These are phyloP conservation scores for Adrianichthys oophorus DNA, from an alignment of 2,797 vertebrate species.

Conservation along the genomic window DNA sequence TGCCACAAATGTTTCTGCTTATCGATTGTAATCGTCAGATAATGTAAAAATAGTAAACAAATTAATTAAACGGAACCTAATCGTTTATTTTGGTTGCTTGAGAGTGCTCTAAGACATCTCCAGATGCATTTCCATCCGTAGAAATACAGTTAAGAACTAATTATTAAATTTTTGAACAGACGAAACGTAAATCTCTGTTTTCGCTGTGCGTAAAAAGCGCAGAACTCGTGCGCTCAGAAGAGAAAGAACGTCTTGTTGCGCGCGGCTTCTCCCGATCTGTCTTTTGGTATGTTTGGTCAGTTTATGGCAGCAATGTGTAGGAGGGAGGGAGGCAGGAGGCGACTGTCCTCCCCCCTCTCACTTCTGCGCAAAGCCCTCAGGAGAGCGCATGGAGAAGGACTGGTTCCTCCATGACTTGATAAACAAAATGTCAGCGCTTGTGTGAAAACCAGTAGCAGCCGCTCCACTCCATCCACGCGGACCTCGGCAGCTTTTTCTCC, in stretches of 20 bases:
- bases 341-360: conserved; percentile 50
- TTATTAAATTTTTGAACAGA: not conserved
- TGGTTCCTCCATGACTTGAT: conserved; percentile 24
- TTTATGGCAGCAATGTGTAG: conserved; percentile 47
- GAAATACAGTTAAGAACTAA: not conserved
- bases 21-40: not conserved
- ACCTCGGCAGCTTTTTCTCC: conserved; percentile 4
- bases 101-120: not conserved
- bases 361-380: conserved; percentile 46
- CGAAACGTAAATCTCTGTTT: too few relatives aligned
- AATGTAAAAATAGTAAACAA: not conserved
- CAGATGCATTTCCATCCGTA: too few relatives aligned
- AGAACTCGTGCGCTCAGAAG: not conserved
- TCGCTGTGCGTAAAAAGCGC: too few relatives aligned
- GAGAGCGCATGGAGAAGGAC: conserved; percentile 43
- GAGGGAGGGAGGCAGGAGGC: conserved; percentile 51
- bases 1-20: conserved; percentile 31
- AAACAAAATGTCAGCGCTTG: conserved; percentile 1
- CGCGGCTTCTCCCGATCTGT: conserved; percentile 41
- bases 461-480: conserved; percentile 18
- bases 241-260: conserved; percentile 2
- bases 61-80: conserved; percentile 4
- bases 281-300: conserved; percentile 42
- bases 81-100: not conserved
- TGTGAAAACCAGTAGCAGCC: conserved; percentile 11